Percentiles rank a stretch among this genome's conserved stretches.
These are phyloP conservation scores for Scotopteryx bipunctaria DNA, from an alignment of 2,888 invertebrate species.

Conservation along the genomic window DNA sequence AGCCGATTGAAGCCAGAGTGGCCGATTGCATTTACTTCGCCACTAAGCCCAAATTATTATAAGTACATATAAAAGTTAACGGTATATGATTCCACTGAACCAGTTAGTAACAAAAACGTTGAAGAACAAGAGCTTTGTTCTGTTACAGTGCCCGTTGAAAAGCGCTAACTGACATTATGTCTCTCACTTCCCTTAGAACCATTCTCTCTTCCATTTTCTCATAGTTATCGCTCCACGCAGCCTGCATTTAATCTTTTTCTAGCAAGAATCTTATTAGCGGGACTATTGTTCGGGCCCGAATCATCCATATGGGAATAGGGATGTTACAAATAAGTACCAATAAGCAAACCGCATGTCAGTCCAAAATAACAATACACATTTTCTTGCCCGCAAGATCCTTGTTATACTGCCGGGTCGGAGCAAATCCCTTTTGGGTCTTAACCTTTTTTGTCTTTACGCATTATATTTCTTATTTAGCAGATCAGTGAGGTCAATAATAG, in stretches of 20 bases:
- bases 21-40: no score
- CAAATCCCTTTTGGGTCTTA: slow-evolving; percentile 18
- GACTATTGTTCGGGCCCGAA: slow-evolving; percentile 11
- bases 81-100: slow-evolving; percentile 3
- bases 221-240: slow-evolving; percentile 30
- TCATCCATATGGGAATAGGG: background rate
- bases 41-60: no score
- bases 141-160: slow-evolving; percentile 37
- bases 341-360: slow-evolving; percentile 9
- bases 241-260: slow-evolving; percentile 18
- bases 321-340: slow-evolving; percentile 9
- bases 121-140: slow-evolving; percentile 37
- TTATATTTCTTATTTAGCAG: slow-evolving; percentile 11
- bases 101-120: slow-evolving; percentile 43
- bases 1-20: no score
- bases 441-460: slow-evolving; percentile 17
- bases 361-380: slow-evolving; percentile 15
- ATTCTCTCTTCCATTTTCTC: slow-evolving; percentile 28
- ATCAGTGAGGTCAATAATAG: slow-evolving; percentile 11
- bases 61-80: no score
- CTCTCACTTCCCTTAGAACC: slow-evolving; percentile 37
- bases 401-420: slow-evolving; percentile 11
- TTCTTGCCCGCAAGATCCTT: slow-evolving; percentile 16
- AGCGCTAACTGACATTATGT: slow-evolving; percentile 43
- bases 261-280: slow-evolving; percentile 15